phyloP scores from a whole-genome alignment of 2,113 vertebrate species.

The Chinchilla lanigera region DNA sequence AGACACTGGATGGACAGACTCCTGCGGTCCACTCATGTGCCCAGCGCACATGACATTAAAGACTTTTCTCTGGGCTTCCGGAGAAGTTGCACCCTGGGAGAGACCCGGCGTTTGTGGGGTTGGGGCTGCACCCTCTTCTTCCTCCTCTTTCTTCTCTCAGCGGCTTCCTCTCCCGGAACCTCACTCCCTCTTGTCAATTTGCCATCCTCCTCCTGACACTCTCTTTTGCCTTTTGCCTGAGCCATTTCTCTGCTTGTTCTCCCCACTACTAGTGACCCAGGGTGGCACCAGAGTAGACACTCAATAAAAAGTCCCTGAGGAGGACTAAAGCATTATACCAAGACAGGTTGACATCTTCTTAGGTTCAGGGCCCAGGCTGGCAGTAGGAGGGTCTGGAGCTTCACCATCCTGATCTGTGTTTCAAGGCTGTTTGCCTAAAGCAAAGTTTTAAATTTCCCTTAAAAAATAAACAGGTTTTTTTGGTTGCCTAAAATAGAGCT shows the following conservation, averaged over 20 bases:
- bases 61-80: background rate
- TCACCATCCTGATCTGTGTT: background rate
- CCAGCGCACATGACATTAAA: fast-evolving
- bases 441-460: background rate
- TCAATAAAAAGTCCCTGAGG: fast-evolving
- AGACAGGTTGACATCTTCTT: fast-evolving
- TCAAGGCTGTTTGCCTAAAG: background rate
- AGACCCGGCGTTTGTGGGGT: fast-evolving
- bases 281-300: fast-evolving
- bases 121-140: fast-evolving
- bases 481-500: background rate
- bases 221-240: too few relatives aligned
- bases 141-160: background rate
- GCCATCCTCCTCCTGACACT: fast-evolving
- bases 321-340: fast-evolving
- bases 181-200: fast-evolving
- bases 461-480: background rate
- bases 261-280: fast-evolving
- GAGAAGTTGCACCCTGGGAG: fast-evolving
- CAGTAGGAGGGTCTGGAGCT: background rate
- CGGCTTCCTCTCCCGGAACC: background rate
- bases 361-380: fast-evolving
- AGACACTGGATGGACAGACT: fast-evolving
- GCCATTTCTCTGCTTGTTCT: too few relatives aligned
- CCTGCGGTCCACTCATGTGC: fast-evolving